Conservation (phyloP, 1,140 invertebrate genomes). For the Marisa cornuarietis region DNA sequence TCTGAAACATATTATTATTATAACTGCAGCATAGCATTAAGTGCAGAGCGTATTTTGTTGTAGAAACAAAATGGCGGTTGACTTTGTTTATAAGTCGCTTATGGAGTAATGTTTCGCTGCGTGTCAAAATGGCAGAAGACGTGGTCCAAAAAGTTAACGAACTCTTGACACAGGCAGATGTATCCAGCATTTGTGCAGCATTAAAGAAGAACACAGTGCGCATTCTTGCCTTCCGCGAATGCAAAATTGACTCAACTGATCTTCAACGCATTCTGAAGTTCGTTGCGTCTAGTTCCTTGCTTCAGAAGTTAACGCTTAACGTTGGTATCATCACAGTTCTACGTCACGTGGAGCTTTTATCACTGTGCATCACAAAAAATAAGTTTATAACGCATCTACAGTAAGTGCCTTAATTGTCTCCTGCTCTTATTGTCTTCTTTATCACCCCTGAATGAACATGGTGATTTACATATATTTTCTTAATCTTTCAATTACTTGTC, state of each 20-base stretch:
- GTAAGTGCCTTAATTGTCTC: constrained; percentile 46
- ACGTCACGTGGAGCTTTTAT: constrained; percentile 40
- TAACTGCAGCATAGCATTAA: constrained; percentile 5
- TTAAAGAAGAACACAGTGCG: constrained; percentile 32
- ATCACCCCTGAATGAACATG: no score
- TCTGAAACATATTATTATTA: neutral
- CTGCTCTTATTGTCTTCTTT: no score
- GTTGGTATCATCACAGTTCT: constrained; percentile 45
- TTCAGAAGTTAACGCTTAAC: constrained; percentile 53
- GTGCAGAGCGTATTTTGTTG: constrained; percentile 17
- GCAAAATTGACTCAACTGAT: constrained; percentile 40
- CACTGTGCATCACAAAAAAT: constrained; percentile 45
- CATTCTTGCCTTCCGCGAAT: constrained; percentile 47
- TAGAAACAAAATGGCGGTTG: constrained; percentile 2
- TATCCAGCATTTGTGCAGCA: constrained; percentile 34
- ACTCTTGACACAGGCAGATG: constrained; percentile 32
- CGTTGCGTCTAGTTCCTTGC: constrained; percentile 37
- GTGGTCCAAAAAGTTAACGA: constrained; percentile 31
- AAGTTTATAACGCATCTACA: constrained; percentile 46
- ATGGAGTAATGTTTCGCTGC: neutral
- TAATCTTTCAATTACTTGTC: no score
- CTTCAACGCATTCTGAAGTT: constrained; percentile 48
- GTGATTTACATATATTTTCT: no score
- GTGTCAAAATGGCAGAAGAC: constrained; percentile 22
- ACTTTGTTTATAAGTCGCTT: neutral